A percentile compares a stretch with the other conserved stretches of the same genome.
Evolutionary conservation across 2,888 invertebrate species (phyloP).

Genomic region (Pyrocoelia pectoralis): DNA sequence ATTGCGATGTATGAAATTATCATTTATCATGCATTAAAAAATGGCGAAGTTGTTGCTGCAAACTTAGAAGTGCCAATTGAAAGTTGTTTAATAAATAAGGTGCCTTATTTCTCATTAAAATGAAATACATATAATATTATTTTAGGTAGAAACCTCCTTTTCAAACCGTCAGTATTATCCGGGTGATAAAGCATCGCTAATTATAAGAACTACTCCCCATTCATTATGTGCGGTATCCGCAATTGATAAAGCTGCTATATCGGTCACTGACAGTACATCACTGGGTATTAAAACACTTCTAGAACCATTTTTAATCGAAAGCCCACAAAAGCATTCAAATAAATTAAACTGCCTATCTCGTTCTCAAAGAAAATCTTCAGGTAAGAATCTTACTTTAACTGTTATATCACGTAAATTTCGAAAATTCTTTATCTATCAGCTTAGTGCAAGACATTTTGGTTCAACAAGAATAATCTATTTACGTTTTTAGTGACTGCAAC

Average conservation of each 20-base stretch:
- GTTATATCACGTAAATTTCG: not conserved
- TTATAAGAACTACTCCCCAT: slow-evolving; percentile 62
- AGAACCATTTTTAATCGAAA: slow-evolving; percentile 44
- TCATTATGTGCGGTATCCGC: slow-evolving; percentile 68
- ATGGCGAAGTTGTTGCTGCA: slow-evolving; percentile 66
- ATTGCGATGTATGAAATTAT: slow-evolving; percentile 61
- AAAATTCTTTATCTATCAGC: too few species aligned
- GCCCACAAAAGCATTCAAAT: slow-evolving; percentile 39
- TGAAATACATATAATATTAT: not conserved
- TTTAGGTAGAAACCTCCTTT: slow-evolving; percentile 59
- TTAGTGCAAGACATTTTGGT: too few species aligned
- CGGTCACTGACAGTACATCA: slow-evolving; percentile 49
- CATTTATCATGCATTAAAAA: slow-evolving; percentile 64
- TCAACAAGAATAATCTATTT: too few species aligned
- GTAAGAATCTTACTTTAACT: slow-evolving; percentile 28
- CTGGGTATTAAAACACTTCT: slow-evolving; percentile 45
- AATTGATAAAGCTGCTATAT: slow-evolving; percentile 65
- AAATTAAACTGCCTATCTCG: slow-evolving; percentile 42
- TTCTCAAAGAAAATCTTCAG: slow-evolving; percentile 40
- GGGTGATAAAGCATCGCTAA: slow-evolving; percentile 61
- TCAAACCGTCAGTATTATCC: slow-evolving; percentile 61
- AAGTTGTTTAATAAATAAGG: slow-evolving; percentile 66
- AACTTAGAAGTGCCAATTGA: slow-evolving; percentile 62
- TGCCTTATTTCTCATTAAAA: slow-evolving; percentile 40
- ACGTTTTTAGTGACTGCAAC: not conserved